phyloP scores from a whole-genome alignment of 2,888 invertebrate genomes.

The Eremobia ochroleuca region DNA sequence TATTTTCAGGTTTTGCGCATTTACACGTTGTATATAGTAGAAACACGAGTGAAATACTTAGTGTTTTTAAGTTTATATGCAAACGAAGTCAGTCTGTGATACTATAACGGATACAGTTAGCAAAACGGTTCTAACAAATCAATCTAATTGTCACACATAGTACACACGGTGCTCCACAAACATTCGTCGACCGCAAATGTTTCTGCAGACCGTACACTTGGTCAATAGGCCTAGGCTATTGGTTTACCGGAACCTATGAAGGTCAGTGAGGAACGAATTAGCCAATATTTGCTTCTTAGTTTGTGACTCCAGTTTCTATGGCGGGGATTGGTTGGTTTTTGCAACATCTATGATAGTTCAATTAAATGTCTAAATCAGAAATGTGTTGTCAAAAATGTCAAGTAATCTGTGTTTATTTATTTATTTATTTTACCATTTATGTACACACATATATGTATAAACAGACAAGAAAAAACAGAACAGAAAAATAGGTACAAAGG shows the following conservation, averaged over 20 bases:
- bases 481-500: no score
- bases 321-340: not conserved
- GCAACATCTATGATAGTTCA: not conserved
- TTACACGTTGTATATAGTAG: no score
- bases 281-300: conserved; percentile 35
- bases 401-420: not conserved
- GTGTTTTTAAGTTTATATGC: no score
- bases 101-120: not conserved
- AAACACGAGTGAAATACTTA: no score
- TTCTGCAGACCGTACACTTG: conserved; percentile 25
- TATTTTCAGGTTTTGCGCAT: no score
- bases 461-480: no score
- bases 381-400: not conserved
- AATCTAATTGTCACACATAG: conserved; percentile 33
- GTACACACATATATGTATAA: no score
- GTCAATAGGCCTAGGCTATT: conserved; percentile 41
- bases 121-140: conserved; percentile 23
- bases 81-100: no score
- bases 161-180: conserved; percentile 7
- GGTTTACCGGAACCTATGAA: conserved; percentile 22
- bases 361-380: not conserved
- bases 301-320: conserved; percentile 15
- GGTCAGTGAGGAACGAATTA: conserved; percentile 31
- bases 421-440: no score
- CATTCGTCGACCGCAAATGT: conserved; percentile 42